A percentile compares a stretch with the other conserved stretches of the same genome.
Evolutionary conservation across 2,113 vertebrate genomes (phyloP).

Genomic region (Macheiramphus alcinus): DNA sequence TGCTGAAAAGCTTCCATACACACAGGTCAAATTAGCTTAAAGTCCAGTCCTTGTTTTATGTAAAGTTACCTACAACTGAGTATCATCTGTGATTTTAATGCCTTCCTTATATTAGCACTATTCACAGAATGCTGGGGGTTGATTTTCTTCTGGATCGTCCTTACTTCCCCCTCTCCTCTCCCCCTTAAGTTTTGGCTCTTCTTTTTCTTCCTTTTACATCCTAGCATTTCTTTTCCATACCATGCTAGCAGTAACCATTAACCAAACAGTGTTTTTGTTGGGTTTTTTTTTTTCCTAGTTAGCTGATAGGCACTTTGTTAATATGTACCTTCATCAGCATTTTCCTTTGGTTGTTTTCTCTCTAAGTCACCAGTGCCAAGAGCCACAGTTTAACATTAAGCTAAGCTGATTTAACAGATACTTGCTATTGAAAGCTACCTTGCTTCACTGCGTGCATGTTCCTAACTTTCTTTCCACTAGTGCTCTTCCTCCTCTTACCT

Average conservation of each 20-base stretch:
- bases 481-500: not conserved
- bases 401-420: not conserved
- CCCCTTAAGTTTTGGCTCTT: not conserved
- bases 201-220: not conserved
- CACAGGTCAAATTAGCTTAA: not conserved
- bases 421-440: not conserved
- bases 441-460: not conserved
- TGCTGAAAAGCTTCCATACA: not conserved
- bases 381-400: not conserved
- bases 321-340: not conserved
- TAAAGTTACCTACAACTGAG: not conserved
- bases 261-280: not conserved
- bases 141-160: not conserved
- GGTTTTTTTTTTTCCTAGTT: not conserved
- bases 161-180: fast-evolving
- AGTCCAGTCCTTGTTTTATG: not conserved
- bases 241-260: not conserved
- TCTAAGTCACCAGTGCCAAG: not conserved
- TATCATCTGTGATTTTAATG: not conserved
- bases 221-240: not conserved
- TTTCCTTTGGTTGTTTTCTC: not conserved
- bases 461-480: not conserved
- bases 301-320: not conserved
- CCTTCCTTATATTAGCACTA: not conserved
- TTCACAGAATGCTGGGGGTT: not conserved